phyloP scores from a whole-genome alignment of 2,888 invertebrate genomes.

The Sabatieria punctata region DNA sequence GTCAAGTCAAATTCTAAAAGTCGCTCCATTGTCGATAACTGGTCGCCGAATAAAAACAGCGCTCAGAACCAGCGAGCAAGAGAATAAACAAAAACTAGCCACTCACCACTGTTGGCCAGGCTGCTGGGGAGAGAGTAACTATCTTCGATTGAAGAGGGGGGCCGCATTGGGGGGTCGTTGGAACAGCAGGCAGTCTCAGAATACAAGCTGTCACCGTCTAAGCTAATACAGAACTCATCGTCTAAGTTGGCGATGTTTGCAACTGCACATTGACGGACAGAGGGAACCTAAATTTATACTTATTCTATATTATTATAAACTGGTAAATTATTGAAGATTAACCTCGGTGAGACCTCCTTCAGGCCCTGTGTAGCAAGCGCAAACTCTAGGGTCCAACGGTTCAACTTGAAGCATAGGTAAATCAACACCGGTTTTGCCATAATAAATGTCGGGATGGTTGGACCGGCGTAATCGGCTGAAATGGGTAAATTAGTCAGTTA shows the following conservation, averaged over 20 bases:
- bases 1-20: too few species aligned
- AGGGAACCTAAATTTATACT: neutral
- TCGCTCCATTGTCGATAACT: too few species aligned
- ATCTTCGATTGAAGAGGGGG: neutral
- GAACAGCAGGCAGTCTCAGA: neutral
- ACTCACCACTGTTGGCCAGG: constrained; percentile 1
- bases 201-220: constrained; percentile 5
- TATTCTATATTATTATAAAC: too few species aligned
- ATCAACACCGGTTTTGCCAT: constrained; percentile 54
- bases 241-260: constrained; percentile 10
- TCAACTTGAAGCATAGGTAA: constrained; percentile 43
- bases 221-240: constrained; percentile 9
- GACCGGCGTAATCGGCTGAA: constrained; percentile 8
- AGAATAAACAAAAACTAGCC: too few species aligned
- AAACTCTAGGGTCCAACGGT: constrained; percentile 41
- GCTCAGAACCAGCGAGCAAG: too few species aligned
- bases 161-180: neutral
- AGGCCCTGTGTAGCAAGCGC: constrained; percentile 62
- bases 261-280: constrained; percentile 4
- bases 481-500: neutral
- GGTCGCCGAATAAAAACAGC: too few species aligned
- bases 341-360: constrained; percentile 60
- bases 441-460: constrained; percentile 43
- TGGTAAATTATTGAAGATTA: too few species aligned
- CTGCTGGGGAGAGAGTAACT: neutral